These are phyloP conservation scores for Drosophila neocordata DNA, from an alignment of 1,140 invertebrate genomes.

Conservation along the genomic window DNA sequence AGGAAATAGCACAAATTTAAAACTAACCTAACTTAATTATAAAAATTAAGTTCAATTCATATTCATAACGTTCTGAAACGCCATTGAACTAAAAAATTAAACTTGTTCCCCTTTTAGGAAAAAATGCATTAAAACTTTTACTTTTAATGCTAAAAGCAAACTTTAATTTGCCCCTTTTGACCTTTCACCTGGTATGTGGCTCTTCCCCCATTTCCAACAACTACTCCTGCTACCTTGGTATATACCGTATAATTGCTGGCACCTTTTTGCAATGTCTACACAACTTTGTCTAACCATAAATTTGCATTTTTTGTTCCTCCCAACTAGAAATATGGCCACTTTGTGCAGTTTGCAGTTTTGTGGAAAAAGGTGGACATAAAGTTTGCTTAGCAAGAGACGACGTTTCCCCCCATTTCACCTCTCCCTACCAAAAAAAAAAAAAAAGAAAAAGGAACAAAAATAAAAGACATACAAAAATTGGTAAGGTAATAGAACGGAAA, in stretches of 20 bases:
- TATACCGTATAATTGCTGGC: constrained; percentile 62
- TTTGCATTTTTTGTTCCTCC: constrained; percentile 60
- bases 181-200: constrained; percentile 21
- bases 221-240: background rate
- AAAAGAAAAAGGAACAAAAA: background rate
- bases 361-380: constrained; percentile 47
- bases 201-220: background rate
- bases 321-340: constrained; percentile 62
- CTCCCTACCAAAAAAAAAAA: background rate
- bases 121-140: constrained; percentile 35
- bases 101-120: background rate
- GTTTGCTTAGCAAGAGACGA: constrained; percentile 45
- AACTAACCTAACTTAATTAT: background rate
- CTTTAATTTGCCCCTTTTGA: constrained; percentile 24
- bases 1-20: background rate
- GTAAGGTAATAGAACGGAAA: constrained; percentile 10
- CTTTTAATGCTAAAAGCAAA: constrained; percentile 28
- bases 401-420: background rate
- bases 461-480: constrained; percentile 12
- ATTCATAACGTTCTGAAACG: too few relatives aligned
- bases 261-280: constrained; percentile 61
- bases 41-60: background rate
- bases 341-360: constrained; percentile 26
- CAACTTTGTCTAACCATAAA: constrained; percentile 71
- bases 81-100: background rate